A percentile compares a stretch with the other conserved stretches of the same genome.
Evolutionary conservation across 2,888 invertebrate species (phyloP).

Genomic region (Ornithoptera alexandrae): DNA sequence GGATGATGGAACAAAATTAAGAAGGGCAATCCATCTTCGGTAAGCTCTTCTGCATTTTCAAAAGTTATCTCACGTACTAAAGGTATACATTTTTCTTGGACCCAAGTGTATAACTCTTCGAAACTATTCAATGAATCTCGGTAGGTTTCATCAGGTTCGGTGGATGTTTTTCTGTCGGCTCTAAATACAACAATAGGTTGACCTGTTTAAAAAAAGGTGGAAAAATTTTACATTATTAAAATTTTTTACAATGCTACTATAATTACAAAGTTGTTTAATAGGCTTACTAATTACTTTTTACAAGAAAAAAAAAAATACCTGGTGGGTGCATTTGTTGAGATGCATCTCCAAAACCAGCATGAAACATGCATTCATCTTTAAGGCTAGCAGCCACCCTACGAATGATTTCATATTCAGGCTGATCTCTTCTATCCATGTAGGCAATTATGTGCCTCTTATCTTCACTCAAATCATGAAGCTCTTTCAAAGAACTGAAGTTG

Average conservation of each 20-base stretch:
- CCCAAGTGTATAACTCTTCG: conserved; percentile 94
- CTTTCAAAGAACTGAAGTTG: conserved; percentile 86
- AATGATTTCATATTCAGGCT: conserved; percentile 89
- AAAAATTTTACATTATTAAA: background rate
- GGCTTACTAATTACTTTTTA: background rate
- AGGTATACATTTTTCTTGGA: conserved; percentile 95
- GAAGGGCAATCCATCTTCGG: conserved; percentile 99
- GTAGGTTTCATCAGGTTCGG: conserved; percentile 91
- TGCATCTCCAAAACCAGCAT: conserved; percentile 92
- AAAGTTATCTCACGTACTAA: conserved; percentile 99
- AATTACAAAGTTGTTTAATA: background rate
- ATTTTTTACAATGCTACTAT: background rate
- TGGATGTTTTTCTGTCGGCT: conserved; percentile 88
- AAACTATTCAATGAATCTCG: conserved; percentile 86
- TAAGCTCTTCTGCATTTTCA: conserved; percentile 99
- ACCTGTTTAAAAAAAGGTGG: conserved; percentile 62
- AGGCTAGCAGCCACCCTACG: conserved; percentile 91
- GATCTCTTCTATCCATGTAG: conserved; percentile 91
- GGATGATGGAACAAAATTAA: conserved; percentile 96
- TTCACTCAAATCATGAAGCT: conserved; percentile 87
- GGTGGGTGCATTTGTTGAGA: conserved; percentile 92
- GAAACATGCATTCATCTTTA: conserved; percentile 97
- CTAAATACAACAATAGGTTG: conserved; percentile 91
- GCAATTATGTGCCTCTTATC: conserved; percentile 93
- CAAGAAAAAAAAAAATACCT: conserved; percentile 62